These are phyloP conservation scores for Oreochromis aureus DNA, from an alignment of 2,113 vertebrate genomes.

Conservation along the genomic window DNA sequence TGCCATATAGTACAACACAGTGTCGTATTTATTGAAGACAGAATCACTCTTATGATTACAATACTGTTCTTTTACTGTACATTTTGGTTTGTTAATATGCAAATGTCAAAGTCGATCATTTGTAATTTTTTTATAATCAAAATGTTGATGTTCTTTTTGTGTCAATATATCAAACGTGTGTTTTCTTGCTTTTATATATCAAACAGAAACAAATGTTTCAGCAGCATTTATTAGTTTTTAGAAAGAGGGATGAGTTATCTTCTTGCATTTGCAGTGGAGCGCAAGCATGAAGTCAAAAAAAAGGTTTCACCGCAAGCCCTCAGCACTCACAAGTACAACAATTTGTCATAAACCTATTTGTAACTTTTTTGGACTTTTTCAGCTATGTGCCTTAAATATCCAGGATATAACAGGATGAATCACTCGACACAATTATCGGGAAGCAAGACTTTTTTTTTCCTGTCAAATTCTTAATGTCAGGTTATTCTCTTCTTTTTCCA, in stretches of 20 bases:
- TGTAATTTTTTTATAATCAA: not conserved
- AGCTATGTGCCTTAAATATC: not conserved
- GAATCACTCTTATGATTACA: not conserved
- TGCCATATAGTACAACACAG: not conserved
- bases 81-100: not conserved
- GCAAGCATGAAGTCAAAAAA: not conserved
- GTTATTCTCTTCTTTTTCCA: not conserved
- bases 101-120: not conserved
- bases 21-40: not conserved
- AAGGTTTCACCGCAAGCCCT: not conserved
- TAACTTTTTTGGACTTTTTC: not conserved
- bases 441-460: not conserved
- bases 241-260: not conserved
- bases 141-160: not conserved
- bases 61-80: not conserved
- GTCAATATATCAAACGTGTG: not conserved
- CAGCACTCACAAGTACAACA: not conserved
- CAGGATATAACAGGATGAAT: not conserved
- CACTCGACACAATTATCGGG: not conserved
- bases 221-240: not conserved
- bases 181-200: not conserved
- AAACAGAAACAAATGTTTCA: not conserved
- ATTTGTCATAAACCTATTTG: not conserved
- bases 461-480: not conserved
- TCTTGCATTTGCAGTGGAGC: not conserved